Percentiles rank a stretch among this genome's conserved stretches.
Evolutionary conservation across 2,113 vertebrate genomes (phyloP).

Genomic region (Corynorhinus townsendii): DNA sequence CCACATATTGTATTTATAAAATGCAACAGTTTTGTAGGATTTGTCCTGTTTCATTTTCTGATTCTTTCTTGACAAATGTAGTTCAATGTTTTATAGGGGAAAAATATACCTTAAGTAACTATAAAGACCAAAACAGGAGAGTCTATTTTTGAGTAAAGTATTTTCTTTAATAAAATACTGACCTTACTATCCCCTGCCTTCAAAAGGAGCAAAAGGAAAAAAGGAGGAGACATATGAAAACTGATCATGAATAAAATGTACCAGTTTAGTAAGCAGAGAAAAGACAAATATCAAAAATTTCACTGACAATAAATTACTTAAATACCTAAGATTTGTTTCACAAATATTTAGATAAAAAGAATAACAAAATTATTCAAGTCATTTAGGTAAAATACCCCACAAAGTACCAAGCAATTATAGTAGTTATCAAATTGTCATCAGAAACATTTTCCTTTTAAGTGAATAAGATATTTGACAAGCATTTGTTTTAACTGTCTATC

Average conservation of each 20-base stretch:
- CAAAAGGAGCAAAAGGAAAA: conserved; percentile 83
- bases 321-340: neutral
- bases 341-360: neutral
- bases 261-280: conserved; percentile 25
- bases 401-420: neutral
- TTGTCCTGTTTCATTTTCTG: neutral
- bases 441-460: conserved; percentile 20
- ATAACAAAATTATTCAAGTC: conserved; percentile 10
- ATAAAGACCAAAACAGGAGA: conserved; percentile 22
- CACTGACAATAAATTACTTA: neutral
- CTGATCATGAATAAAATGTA: conserved; percentile 35
- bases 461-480: neutral
- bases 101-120: neutral
- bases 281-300: neutral
- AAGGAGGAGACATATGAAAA: conserved; percentile 79
- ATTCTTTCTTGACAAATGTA: conserved; percentile 15
- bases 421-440: neutral
- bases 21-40: neutral
- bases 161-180: conserved; percentile 76
- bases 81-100: neutral
- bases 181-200: conserved; percentile 99
- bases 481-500: neutral
- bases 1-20: neutral
- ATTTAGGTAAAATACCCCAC: neutral
- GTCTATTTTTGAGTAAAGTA: conserved; percentile 19